A percentile compares a stretch with the other conserved stretches of the same genome.
Conservation (phyloP, 2,888 invertebrate species). For the Malthinus flaveolus region DNA sequence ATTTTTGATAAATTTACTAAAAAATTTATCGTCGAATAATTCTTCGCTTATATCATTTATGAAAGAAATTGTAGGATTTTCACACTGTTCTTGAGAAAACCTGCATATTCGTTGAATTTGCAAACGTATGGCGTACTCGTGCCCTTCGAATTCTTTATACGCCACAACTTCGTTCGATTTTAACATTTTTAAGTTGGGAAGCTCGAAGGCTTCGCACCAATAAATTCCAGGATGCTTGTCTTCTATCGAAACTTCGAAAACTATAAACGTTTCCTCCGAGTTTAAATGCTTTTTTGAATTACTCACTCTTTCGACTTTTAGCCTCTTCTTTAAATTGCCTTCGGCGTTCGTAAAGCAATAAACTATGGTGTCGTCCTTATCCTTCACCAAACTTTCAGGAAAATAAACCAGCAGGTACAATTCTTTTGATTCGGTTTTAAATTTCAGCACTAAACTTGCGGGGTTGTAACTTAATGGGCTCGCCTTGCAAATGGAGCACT, state of each 20-base stretch:
- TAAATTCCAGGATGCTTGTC: conserved; percentile 62
- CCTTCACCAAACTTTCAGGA: conserved; percentile 60
- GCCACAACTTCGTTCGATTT: conserved; percentile 59
- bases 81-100: conserved; percentile 15
- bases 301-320: conserved; percentile 52
- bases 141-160: conserved; percentile 45
- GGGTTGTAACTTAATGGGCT: conserved; percentile 6
- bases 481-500: conserved; percentile 35
- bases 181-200: conserved; percentile 57
- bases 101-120: conserved; percentile 37
- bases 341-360: conserved; percentile 65
- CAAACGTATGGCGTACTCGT: conserved; percentile 52
- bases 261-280: conserved; percentile 32
- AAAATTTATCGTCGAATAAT: conserved; percentile 8
- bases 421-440: conserved; percentile 33
- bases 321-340: conserved; percentile 56
- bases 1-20: conserved; percentile 52
- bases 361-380: conserved; percentile 54
- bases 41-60: conserved; percentile 34
- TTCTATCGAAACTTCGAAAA: conserved; percentile 59
- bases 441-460: conserved; percentile 35
- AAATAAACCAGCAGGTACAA: conserved; percentile 59
- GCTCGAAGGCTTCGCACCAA: conserved; percentile 66
- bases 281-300: conserved; percentile 18
- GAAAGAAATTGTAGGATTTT: conserved; percentile 13